Percentiles rank a stretch among this genome's conserved stretches.
phyloP scores from a whole-genome alignment of 2,113 vertebrate genomes.

The Marmota flaviventris region DNA sequence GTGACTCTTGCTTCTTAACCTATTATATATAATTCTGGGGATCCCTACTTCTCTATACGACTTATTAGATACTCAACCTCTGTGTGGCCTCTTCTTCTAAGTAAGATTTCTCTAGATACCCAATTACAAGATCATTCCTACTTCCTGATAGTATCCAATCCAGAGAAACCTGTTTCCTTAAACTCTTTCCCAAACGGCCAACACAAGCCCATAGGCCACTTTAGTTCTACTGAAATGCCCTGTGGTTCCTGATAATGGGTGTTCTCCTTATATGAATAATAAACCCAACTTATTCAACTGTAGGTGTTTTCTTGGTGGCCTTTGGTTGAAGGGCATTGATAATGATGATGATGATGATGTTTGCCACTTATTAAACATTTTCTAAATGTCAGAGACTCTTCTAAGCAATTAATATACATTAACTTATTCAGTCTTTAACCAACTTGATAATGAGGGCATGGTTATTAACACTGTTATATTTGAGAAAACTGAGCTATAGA shows the following conservation, averaged over 20 bases:
- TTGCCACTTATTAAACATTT: neutral
- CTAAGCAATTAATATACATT: neutral
- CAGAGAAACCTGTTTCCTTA: neutral
- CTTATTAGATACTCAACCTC: neutral
- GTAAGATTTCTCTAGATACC: neutral
- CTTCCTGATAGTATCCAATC: neutral
- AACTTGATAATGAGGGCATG: neutral
- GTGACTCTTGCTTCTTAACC: neutral
- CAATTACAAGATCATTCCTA: neutral
- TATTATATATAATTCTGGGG: neutral
- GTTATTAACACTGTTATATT: neutral
- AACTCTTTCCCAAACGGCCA: neutral
- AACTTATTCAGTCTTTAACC: neutral
- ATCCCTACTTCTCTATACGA: neutral
- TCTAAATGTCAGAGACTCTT: neutral
- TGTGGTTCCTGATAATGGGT: neutral
- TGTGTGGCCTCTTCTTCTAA: neutral
- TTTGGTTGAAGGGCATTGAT: neutral
- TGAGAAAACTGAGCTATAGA: neutral
- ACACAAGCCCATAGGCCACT: neutral
- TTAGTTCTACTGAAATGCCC: neutral
- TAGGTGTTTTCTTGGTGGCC: neutral
- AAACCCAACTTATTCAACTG: neutral
- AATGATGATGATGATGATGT: neutral
- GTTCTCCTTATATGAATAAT: neutral